Conservation (phyloP, 2,113 vertebrate species). For the Bubalus kerabau region DNA sequence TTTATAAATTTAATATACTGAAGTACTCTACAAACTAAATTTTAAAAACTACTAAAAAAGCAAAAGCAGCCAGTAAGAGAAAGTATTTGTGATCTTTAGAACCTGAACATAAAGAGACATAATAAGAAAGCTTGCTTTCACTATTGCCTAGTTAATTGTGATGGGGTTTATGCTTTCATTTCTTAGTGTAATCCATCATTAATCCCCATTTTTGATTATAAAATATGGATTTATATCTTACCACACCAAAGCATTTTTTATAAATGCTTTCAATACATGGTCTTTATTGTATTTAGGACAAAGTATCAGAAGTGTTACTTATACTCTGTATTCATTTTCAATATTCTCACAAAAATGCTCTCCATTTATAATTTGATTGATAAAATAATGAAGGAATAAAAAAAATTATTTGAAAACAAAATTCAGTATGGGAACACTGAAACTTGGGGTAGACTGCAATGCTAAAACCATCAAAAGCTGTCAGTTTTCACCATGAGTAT, state of each 20-base stretch:
- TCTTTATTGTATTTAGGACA: constrained; percentile 12
- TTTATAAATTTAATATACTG: background rate
- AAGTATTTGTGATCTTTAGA: background rate
- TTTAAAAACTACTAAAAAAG: background rate
- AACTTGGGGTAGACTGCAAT: constrained; percentile 45
- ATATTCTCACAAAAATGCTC: constrained; percentile 56
- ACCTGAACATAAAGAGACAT: background rate
- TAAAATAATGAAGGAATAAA: constrained; percentile 43
- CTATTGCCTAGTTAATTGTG: background rate
- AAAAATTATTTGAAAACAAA: constrained; percentile 72
- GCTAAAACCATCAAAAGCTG: constrained; percentile 62
- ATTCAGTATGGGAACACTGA: constrained; percentile 53
- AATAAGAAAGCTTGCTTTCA: background rate
- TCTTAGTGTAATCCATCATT: background rate
- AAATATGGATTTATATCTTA: constrained; percentile 29
- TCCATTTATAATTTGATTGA: constrained; percentile 53
- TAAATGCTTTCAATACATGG: background rate
- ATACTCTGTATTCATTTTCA: constrained; percentile 44
- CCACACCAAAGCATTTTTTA: background rate
- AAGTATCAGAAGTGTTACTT: constrained; percentile 38
- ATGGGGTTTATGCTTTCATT: background rate
- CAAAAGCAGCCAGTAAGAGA: background rate
- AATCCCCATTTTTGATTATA: constrained; percentile 17
- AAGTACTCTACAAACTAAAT: background rate
- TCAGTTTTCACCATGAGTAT: constrained; percentile 62